Percentiles rank a stretch among this genome's conserved stretches.
phyloP scores from a whole-genome alignment of 2,888 invertebrate genomes.

The Neocrepidodera transversa region DNA sequence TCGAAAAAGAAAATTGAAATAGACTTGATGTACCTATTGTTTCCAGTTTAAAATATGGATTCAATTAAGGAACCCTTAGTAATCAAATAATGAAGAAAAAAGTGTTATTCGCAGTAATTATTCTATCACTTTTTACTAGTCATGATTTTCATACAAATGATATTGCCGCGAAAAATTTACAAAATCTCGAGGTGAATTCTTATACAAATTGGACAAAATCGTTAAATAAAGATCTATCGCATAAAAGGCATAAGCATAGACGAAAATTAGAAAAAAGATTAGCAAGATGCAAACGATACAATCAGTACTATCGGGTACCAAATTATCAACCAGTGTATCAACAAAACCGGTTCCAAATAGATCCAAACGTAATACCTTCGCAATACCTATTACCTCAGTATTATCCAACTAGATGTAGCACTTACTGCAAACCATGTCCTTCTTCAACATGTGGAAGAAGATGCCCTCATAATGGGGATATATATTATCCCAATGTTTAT shows the following conservation, averaged over 20 bases:
- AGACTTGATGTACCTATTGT: not conserved
- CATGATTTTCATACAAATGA: not conserved
- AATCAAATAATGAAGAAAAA: constrained; percentile 5
- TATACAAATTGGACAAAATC: too few relatives aligned
- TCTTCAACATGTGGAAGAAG: constrained; percentile 44
- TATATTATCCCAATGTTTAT: constrained; percentile 2
- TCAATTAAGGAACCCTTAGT: not conserved
- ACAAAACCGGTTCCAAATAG: not conserved
- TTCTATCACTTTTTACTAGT: not conserved
- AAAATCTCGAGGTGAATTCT: not conserved
- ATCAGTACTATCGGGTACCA: not conserved
- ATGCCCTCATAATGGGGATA: constrained; percentile 36
- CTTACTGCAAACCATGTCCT: constrained; percentile 44
- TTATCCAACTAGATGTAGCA: constrained; percentile 37
- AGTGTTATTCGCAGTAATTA: constrained; percentile 6
- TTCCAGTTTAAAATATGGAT: constrained; percentile 11
- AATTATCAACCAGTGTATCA: not conserved
- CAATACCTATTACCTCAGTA: constrained; percentile 32
- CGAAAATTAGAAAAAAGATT: constrained; percentile 7
- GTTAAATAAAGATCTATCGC: too few relatives aligned
- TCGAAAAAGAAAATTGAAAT: constrained; percentile 4
- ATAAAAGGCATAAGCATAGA: not conserved
- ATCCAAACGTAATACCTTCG: constrained; percentile 31
- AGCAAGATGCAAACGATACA: constrained; percentile 14
- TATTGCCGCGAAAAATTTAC: not conserved